Conservation (phyloP, 2,888 invertebrate genomes). For the Aphodius sticticus region DNA sequence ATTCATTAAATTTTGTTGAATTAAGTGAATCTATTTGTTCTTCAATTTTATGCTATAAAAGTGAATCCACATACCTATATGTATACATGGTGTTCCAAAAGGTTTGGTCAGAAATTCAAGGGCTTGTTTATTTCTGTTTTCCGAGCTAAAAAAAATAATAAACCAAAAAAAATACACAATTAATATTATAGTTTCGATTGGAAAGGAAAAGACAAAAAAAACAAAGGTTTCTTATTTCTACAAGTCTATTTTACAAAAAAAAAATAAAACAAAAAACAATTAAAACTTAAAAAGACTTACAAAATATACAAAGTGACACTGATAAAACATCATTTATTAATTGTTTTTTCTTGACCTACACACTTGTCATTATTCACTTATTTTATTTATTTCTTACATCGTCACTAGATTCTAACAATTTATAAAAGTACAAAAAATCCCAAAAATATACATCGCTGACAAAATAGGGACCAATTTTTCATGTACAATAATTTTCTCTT, state of each 20-base stretch:
- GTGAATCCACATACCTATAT: too few species aligned
- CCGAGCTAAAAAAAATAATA: too few species aligned
- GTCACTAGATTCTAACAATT: slow-evolving; percentile 41
- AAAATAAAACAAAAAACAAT: not conserved
- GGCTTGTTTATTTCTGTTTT: too few species aligned
- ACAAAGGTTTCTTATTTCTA: not conserved
- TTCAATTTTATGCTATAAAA: too few species aligned
- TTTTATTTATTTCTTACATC: slow-evolving; percentile 36
- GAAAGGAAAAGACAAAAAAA: not conserved
- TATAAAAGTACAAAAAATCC: slow-evolving; percentile 59
- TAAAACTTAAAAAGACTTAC: slow-evolving; percentile 42
- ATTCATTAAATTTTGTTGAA: too few species aligned
- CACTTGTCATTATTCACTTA: slow-evolving; percentile 41
- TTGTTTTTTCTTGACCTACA: slow-evolving; percentile 40
- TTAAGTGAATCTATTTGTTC: too few species aligned
- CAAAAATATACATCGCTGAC: slow-evolving; percentile 54
- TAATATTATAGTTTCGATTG: not conserved
- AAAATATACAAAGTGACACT: slow-evolving; percentile 52
- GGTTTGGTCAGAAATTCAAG: too few species aligned
- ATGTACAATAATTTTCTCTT: slow-evolving; percentile 33
- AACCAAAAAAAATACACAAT: too few species aligned
- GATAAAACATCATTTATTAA: slow-evolving; percentile 28
- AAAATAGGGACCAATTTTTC: slow-evolving; percentile 53
- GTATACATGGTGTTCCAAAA: too few species aligned
- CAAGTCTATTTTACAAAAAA: not conserved